Evolutionary conservation across 2,113 vertebrate genomes (phyloP).

Genomic region (Okapia johnstoni): DNA sequence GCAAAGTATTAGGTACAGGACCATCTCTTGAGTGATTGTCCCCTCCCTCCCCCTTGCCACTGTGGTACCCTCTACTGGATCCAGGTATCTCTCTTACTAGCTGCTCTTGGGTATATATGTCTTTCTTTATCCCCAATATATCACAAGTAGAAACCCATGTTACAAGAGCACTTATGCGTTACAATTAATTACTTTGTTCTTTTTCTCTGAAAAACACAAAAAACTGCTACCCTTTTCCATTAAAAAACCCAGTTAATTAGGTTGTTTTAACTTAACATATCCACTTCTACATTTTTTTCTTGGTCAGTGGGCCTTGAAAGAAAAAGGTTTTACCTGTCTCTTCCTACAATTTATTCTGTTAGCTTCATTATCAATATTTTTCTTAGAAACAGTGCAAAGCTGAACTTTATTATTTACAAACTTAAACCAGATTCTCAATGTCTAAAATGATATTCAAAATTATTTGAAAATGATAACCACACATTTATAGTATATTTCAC

Average conservation of each 20-base stretch:
- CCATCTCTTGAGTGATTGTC: not conserved
- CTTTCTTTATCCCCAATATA: not conserved
- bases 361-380: not conserved
- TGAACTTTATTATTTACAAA: not conserved
- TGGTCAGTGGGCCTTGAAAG: not conserved
- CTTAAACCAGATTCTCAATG: not conserved
- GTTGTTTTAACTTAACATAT: not conserved
- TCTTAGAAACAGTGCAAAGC: not conserved
- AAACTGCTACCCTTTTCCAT: not conserved
- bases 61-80: not conserved
- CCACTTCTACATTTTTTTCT: not conserved
- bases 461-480: not conserved
- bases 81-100: not conserved
- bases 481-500: not conserved
- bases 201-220: slow-evolving; percentile 22
- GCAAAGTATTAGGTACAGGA: not conserved
- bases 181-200: not conserved
- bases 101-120: not conserved
- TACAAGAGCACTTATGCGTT: not conserved
- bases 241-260: not conserved
- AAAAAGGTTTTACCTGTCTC: not conserved
- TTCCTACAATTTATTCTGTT: not conserved
- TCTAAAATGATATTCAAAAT: slow-evolving; percentile 8
- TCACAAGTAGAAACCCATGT: not conserved
- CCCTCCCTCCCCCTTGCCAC: not conserved